These are phyloP conservation scores for Chionodraco myersi DNA, from an alignment of 2,113 vertebrate species.

Conservation along the genomic window DNA sequence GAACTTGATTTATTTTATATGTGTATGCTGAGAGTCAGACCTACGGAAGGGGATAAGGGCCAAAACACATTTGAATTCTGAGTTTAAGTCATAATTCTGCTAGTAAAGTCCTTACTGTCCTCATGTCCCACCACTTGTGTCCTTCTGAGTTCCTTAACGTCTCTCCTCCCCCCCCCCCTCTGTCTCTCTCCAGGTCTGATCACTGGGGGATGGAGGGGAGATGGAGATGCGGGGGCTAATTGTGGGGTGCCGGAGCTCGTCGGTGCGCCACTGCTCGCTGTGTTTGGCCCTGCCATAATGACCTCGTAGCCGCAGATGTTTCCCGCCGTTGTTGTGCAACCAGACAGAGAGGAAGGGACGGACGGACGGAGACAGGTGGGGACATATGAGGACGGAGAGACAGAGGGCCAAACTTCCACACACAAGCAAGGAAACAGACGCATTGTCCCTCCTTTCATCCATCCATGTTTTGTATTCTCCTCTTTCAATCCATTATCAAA, in stretches of 20 bases:
- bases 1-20: not conserved
- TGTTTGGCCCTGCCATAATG: conserved; percentile 70
- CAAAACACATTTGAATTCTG: too few species aligned
- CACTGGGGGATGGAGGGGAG: conserved; percentile 49
- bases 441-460: conserved; percentile 37
- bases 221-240: conserved; percentile 69
- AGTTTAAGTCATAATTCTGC: too few species aligned
- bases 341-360: conserved; percentile 48
- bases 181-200: conserved; percentile 49
- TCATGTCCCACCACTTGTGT: not conserved
- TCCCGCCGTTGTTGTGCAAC: conserved; percentile 60
- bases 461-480: conserved; percentile 55
- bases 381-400: conserved; percentile 12
- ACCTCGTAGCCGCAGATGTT: conserved; percentile 75
- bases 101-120: too few species aligned
- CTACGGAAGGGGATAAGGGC: too few species aligned
- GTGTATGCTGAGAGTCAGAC: not conserved
- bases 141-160: conserved; percentile 34
- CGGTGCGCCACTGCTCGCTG: conserved; percentile 59
- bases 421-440: conserved; percentile 46
- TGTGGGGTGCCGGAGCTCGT: conserved; percentile 64
- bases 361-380: conserved; percentile 45
- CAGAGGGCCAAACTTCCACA: conserved; percentile 56
- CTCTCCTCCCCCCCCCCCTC: conserved; percentile 29
- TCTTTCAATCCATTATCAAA: conserved; percentile 75